Conservation (phyloP, 2,113 vertebrate species). For the Chlamydotis undulata region DNA sequence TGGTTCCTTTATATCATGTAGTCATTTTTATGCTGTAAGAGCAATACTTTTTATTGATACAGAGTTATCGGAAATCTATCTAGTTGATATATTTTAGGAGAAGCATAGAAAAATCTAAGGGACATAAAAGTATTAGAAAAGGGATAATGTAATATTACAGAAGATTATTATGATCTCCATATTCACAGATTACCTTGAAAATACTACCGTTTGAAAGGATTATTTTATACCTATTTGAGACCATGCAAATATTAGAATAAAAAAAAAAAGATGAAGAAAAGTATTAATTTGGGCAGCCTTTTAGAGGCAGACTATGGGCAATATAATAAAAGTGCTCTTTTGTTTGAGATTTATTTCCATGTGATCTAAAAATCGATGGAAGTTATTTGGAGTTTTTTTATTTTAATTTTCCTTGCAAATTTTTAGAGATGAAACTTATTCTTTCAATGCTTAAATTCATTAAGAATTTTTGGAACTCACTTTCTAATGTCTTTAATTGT, state of each 20-base stretch:
- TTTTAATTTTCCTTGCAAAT: background rate
- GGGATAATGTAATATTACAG: background rate
- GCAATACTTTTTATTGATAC: background rate
- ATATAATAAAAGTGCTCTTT: background rate
- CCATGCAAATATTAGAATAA: background rate
- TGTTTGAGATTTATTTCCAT: background rate
- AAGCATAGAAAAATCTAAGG: background rate
- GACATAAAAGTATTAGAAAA: background rate
- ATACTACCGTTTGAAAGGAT: background rate
- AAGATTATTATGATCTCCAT: background rate
- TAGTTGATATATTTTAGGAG: background rate
- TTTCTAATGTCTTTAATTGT: background rate
- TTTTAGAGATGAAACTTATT: background rate
- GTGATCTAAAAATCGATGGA: background rate
- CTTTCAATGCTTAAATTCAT: background rate
- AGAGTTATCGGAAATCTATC: background rate
- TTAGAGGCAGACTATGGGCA: background rate
- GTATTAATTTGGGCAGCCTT: background rate
- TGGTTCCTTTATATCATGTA: background rate
- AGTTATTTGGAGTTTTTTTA: rapidly evolving
- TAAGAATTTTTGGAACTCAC: background rate
- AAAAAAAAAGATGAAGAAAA: background rate
- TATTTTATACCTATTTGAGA: background rate
- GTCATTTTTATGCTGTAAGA: background rate
- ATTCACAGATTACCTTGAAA: background rate